Evolutionary conservation across 1,140 invertebrate genomes (phyloP), one percentile per base, ranked within the genome.

Genomic region (Leptinotarsa undecemlineata): DNA sequence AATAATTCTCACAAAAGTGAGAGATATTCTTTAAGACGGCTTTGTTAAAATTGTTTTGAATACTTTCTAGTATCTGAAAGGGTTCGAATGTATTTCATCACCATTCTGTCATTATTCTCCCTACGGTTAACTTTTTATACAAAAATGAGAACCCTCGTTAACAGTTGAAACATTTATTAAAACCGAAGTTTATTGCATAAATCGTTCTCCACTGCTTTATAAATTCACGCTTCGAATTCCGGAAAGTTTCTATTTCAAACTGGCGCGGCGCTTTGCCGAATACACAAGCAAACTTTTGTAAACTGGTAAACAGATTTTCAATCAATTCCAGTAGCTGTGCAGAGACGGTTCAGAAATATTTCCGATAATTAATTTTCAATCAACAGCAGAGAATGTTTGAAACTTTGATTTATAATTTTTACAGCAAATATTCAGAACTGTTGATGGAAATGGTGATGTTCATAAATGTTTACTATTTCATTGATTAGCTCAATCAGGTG

Each of bases 291-390:
- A 77, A 77, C 68, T 77, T 77, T 61, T 42, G 48, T 51, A 71
- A 75, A 75, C 73, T 77, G 69, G 64, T 73, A 75, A 77, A 75
- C 73, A 76, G 67, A 74, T 74, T 76, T 76, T 74, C 61, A 48
- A 73, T 70, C 21, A 76, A 74, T 33, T 68, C 63, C 62, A 26
- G 48, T 57, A 17, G 13, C 51, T 33, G 51, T 14, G 51, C 51
- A 57, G 51, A n/a, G 51, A 57, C 13, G 51, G 51, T 4, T 57
- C 51, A 57, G 51, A 57, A 57, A 57, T 57, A 57, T 57, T 57
- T 57, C 13, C 51, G 51, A 57, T 57, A 57, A 57, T 57, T 57
- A 57, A n/a, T 57, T 57, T 57, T 57, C 51, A 57, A n/a, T 57
- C 51, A 57, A 57, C 51, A 57, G n/a, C 51, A 14, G 51, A 17